phyloP scores from a whole-genome alignment of 2,113 vertebrate genomes.

The Proterorhinus semilunaris region DNA sequence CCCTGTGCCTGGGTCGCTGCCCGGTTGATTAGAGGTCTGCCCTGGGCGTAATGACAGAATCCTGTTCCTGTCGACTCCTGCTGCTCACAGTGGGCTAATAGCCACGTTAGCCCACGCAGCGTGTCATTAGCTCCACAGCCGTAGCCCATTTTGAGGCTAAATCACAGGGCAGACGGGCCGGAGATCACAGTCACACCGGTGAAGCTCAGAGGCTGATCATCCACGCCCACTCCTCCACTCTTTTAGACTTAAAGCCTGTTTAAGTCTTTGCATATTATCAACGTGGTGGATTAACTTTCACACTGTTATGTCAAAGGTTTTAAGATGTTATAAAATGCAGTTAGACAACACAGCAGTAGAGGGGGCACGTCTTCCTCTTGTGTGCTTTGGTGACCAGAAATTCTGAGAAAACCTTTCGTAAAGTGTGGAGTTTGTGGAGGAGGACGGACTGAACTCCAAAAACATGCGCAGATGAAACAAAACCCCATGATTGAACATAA shows the following conservation, averaged over 20 bases:
- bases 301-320: neutral
- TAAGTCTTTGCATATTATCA: slow-evolving; percentile 18
- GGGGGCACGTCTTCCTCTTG: no score
- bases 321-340: no score
- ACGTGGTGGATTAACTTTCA: slow-evolving; percentile 42
- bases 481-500: no score
- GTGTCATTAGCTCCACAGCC: slow-evolving; percentile 73
- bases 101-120: slow-evolving; percentile 68
- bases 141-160: slow-evolving; percentile 69
- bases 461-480: no score
- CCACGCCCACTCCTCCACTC: slow-evolving; percentile 44
- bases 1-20: slow-evolving; percentile 44
- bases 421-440: no score
- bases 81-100: slow-evolving; percentile 71
- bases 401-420: no score
- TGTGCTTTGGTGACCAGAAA: no score
- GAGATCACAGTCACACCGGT: slow-evolving; percentile 65
- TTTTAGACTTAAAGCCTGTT: slow-evolving; percentile 25
- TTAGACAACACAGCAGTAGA: no score
- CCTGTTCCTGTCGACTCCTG: slow-evolving; percentile 72
- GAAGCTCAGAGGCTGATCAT: slow-evolving; percentile 45
- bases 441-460: no score
- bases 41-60: slow-evolving; percentile 75
- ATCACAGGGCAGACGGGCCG: slow-evolving; percentile 64
- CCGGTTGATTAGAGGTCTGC: slow-evolving; percentile 77